Percentiles rank a stretch among this genome's conserved stretches.
phyloP scores from a whole-genome alignment of 2,797 vertebrate species.

The Anabas testudineus region DNA sequence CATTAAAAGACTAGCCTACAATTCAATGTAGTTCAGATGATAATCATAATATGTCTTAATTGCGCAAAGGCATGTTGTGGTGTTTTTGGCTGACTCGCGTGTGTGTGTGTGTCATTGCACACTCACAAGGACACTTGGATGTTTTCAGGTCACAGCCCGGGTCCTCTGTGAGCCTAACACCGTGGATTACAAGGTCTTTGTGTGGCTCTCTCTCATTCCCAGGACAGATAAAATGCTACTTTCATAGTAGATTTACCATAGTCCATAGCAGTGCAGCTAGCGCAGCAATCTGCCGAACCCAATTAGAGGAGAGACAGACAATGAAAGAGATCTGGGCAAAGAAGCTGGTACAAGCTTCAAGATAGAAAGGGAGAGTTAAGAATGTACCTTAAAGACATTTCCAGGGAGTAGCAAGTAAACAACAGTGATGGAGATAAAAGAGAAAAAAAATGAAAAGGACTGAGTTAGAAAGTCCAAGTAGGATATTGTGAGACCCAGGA shows the following conservation, averaged over 20 bases:
- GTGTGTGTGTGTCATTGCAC: background rate
- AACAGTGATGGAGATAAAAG: slow-evolving; percentile 5
- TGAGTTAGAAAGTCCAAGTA: slow-evolving; percentile 17
- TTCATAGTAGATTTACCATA: slow-evolving; percentile 30
- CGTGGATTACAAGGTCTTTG: slow-evolving; percentile 29
- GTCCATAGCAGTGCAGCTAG: slow-evolving; percentile 10
- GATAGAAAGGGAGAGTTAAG: background rate
- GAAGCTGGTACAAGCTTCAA: slow-evolving; percentile 9
- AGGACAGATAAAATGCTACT: slow-evolving; percentile 4
- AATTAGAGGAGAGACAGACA: slow-evolving; percentile 15
- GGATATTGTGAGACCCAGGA: slow-evolving; percentile 31
- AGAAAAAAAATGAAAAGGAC: slow-evolving; percentile 3
- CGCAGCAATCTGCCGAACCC: slow-evolving; percentile 2
- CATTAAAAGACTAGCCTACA: background rate
- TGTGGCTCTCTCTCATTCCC: background rate
- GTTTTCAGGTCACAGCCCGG: slow-evolving; percentile 38
- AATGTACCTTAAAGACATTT: slow-evolving; percentile 3
- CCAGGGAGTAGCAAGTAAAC: slow-evolving; percentile 25
- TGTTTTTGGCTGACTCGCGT: slow-evolving; percentile 13
- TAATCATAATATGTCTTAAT: background rate
- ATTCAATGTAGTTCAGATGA: background rate
- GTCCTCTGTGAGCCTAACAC: slow-evolving; percentile 30
- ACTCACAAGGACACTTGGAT: slow-evolving; percentile 14
- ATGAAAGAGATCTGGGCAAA: slow-evolving; percentile 1
- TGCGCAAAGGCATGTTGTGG: fast-evolving